Percentiles rank a stretch among this genome's conserved stretches.
Evolutionary conservation across 2,797 vertebrate genomes (phyloP).

Genomic region (Ispidina picta): DNA sequence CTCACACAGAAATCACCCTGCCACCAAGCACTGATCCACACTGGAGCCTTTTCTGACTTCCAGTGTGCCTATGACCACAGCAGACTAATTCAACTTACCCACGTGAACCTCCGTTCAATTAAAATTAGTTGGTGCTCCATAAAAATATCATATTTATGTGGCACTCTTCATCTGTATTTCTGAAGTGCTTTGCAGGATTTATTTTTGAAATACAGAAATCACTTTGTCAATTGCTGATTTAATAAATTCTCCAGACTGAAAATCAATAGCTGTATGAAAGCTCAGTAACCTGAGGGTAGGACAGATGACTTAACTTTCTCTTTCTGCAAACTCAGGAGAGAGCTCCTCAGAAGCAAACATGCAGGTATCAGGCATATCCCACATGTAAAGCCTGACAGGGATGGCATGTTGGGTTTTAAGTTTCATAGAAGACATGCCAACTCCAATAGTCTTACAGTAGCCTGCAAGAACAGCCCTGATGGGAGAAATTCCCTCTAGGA

Average conservation of each 20-base stretch:
- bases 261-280: not conserved
- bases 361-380: not conserved
- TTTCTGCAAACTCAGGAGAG: not conserved
- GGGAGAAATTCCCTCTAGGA: not conserved
- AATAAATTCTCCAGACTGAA: not conserved
- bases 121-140: not conserved
- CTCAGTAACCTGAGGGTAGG: not conserved
- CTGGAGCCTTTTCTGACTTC: not conserved
- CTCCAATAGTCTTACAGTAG: not conserved
- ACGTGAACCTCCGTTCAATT: not conserved
- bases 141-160: not conserved
- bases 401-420: not conserved
- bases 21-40: not conserved
- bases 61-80: not conserved
- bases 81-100: not conserved
- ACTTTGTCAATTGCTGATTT: not conserved
- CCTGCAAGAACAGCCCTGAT: not conserved
- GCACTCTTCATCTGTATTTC: not conserved
- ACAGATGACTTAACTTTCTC: not conserved
- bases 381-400: not conserved
- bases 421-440: not conserved
- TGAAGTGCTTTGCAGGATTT: accelerated
- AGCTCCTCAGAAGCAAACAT: not conserved
- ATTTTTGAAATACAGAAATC: not conserved
- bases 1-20: not conserved